Evolutionary conservation across 2,888 invertebrate genomes (phyloP), one percentile per base, ranked within the genome.

Genomic region (Thelaira solivaga): DNA sequence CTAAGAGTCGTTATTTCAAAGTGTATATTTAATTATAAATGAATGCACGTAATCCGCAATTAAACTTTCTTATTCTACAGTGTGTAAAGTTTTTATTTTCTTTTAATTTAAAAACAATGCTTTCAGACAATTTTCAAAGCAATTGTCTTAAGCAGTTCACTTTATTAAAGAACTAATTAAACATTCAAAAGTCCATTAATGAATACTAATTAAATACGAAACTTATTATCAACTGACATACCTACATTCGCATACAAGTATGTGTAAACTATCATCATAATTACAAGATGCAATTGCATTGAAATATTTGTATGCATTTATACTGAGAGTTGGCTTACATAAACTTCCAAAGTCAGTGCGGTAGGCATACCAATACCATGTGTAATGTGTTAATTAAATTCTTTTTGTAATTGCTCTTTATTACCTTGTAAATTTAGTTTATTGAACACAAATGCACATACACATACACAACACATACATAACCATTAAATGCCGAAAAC

Each of bases 311-410:
- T 39, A n/a, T n/a, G n/a, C n/a, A 10, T 7, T 29, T 39, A 1
- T n/a, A 3, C 10, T 13, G 13, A 5, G 5, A 29, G n/a, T n/a
- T 11, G 10, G 10, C 29, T 29, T 4, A 18, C 1, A 2, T 13
- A 5, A 29, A 29, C 5, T 20, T 1, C 10, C 8, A 7, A 22
- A 45, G 31, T 24, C 8, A 6, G 8, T 8, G 18, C 5, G 5
- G 16, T 22, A 51, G 4, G 18, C 22, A 29, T 24, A 16, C 39
- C 13, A 10, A 53, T 45, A 49, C 29, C 47, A 49, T 34, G 8
- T 49, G 51, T 16, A 76, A 67, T 20, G 62, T 68, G 72, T 51
- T 73, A 77, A 77, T 77, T 77, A 73, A 67, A 73, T 57, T 36
- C 13, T 36, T 68, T 41, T 57, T 43, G 34, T 43, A 68, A 77